Evolutionary conservation across 2,113 vertebrate species (phyloP), one percentile per base, ranked within the genome.

Genomic region (Otus sunia): DNA sequence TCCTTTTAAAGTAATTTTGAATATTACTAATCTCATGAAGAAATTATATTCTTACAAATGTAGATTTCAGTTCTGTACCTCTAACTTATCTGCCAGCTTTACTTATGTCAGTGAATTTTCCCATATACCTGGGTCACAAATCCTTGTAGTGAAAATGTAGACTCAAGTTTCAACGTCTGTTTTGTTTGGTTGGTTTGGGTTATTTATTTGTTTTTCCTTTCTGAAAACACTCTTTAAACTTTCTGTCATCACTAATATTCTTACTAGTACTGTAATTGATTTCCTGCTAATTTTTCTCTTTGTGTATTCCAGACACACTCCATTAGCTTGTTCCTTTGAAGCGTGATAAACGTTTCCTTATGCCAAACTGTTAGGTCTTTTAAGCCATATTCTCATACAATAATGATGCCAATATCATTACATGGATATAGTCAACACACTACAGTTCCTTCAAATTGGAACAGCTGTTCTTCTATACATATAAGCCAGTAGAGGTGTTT

Each of bases 321-420:
- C 34, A 68, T 64, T 86, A 95, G 4, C 25, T 92, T 10, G 1
- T 60, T 80, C 34, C 39, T 79, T 62, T 86, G 67, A 94, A 83
- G 71, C 71, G 15, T 93, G 59, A 78, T 62, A 73, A 88, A 76
- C 22, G 29, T 88, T 86, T 83, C 22, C 25, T 50, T 64, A 39
- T 68, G 17, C 15, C 30, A 69, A 56, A 86, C 53, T 43, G 6
- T 56, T 71, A 56, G 14, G 6, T 67, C 34, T 68, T 78, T 36
- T 30, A 75, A 77, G 47, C 2, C 25, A 85, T 85, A 67, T 91
- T 91, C 80, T 84, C 52, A 43, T 53, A 85, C 7, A 91, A 81
- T 86, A 89, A 86, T 72, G 92, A 94, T 74, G 63, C 25, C 12
- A 71, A 27, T 89, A 82, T 87, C 72, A 81, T 95, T 87, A 87